These are phyloP conservation scores for Altica lythri DNA, from an alignment of 2,888 invertebrate species.

Conservation along the genomic window DNA sequence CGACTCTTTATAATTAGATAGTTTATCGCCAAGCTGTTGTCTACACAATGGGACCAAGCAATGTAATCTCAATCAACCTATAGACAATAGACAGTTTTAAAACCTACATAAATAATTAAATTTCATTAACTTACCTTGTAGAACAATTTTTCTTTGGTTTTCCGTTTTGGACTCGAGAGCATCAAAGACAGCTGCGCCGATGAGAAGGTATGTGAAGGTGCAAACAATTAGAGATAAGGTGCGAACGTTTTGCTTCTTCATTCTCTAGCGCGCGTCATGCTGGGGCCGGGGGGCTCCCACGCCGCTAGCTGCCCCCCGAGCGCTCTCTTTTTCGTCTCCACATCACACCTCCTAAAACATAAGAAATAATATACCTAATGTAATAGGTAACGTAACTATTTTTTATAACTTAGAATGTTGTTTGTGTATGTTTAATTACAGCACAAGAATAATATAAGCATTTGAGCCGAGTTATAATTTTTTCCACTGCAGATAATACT, in stretches of 20 bases:
- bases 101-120: too few species aligned
- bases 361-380: neutral
- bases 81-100: too few species aligned
- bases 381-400: too few species aligned
- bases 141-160: constrained; percentile 83
- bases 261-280: constrained; percentile 76
- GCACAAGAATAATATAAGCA: too few species aligned
- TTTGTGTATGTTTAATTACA: too few species aligned
- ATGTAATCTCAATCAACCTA: too few species aligned
- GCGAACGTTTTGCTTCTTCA: constrained; percentile 99
- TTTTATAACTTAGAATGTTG: too few species aligned
- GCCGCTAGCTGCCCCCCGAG: constrained; percentile 57
- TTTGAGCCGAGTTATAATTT: too few species aligned
- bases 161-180: constrained; percentile 98
- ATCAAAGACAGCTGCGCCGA: constrained; percentile 99
- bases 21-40: too few species aligned
- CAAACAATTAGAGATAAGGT: constrained; percentile 99
- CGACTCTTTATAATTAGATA: too few species aligned
- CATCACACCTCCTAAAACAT: constrained; percentile 45
- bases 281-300: constrained; percentile 56
- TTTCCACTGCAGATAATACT: too few species aligned
- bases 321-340: constrained; percentile 49
- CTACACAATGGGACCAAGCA: too few species aligned
- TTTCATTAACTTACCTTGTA: constrained; percentile 83
- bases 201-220: constrained; percentile 98